Evolutionary conservation across 2,113 vertebrate species (phyloP).

Genomic region (Microtus ochrogaster): DNA sequence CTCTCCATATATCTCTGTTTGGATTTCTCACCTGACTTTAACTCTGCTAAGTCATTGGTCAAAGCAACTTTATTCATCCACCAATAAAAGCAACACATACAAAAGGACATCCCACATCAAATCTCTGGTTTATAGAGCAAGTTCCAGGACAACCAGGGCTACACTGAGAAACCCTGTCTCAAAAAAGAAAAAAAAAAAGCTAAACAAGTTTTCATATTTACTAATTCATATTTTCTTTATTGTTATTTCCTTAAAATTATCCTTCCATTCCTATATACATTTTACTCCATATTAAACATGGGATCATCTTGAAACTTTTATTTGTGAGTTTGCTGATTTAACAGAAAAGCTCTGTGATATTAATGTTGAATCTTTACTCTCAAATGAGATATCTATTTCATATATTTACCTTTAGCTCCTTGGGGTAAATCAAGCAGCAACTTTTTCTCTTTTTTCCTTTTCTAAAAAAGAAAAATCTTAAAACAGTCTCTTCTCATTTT

Average conservation of each 20-base stretch:
- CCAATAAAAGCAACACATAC: too few species aligned
- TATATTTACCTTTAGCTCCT: slow-evolving; percentile 13
- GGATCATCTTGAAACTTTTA: not conserved
- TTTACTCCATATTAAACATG: not conserved
- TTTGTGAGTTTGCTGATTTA: slow-evolving; percentile 17
- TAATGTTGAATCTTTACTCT: not conserved
- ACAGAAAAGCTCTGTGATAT: not conserved
- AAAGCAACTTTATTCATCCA: too few species aligned
- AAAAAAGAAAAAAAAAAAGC: not conserved
- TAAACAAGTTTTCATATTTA: not conserved
- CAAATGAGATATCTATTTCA: not conserved
- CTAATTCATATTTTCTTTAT: not conserved
- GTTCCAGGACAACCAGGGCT: not conserved
- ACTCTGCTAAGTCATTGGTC: too few species aligned
- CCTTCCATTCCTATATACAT: not conserved
- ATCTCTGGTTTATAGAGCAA: not conserved
- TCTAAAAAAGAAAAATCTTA: too few species aligned
- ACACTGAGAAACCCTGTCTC: not conserved
- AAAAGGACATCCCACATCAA: too few species aligned
- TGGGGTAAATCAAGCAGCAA: not conserved
- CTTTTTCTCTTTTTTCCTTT: too few species aligned
- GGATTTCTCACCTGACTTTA: too few species aligned
- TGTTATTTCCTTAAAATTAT: slow-evolving; percentile 13
- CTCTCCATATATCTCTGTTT: too few species aligned
- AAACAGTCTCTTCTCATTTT: too few species aligned